A percentile compares a stretch with the other conserved stretches of the same genome.
Evolutionary conservation across 2,113 vertebrate species (phyloP).

Genomic region (Crotalus tigris): DNA sequence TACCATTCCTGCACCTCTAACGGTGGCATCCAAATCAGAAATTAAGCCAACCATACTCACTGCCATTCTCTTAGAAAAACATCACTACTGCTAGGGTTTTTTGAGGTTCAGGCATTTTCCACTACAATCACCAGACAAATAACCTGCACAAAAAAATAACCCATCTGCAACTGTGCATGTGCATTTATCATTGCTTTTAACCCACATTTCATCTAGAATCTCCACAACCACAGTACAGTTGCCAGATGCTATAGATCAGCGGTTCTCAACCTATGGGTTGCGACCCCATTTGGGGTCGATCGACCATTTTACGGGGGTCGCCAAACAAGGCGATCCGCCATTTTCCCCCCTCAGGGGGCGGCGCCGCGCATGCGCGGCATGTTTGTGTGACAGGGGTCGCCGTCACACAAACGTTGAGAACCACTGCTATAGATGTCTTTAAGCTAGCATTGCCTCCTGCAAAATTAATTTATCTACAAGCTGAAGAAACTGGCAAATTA

Average conservation of each 20-base stretch:
- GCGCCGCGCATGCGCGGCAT: too few species aligned
- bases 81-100: neutral
- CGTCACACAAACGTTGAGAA: too few species aligned
- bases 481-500: slow-evolving; percentile 12
- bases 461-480: slow-evolving; percentile 35
- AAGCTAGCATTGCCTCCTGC: neutral
- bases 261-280: too few species aligned
- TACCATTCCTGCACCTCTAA: neutral
- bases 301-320: too few species aligned
- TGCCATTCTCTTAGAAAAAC: neutral
- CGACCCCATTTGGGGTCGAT: too few species aligned
- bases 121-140: neutral
- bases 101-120: neutral
- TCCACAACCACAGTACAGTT: slow-evolving; percentile 17
- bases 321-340: too few species aligned
- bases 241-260: slow-evolving; percentile 21
- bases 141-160: neutral
- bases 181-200: neutral
- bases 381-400: too few species aligned
- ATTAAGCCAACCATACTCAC: neutral
- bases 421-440: neutral
- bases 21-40: neutral
- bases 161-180: neutral
- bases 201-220: fast-evolving
- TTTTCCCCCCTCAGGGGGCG: too few species aligned